Evolutionary conservation across 2,113 vertebrate genomes (phyloP).

Genomic region (Thinocorus orbignyianus): DNA sequence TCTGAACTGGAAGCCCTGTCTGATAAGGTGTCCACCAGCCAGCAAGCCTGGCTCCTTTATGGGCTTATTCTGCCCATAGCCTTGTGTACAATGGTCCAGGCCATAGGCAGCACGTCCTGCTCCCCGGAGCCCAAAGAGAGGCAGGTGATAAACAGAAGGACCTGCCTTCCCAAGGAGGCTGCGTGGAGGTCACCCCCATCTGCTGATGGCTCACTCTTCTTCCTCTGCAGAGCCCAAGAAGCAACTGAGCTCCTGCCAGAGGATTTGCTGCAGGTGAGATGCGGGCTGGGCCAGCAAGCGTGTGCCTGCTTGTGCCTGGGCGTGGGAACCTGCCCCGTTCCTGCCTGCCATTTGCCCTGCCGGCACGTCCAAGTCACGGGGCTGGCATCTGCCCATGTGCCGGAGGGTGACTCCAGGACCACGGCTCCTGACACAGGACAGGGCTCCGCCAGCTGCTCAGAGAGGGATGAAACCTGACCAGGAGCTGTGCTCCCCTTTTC

Average conservation of each 20-base stretch:
- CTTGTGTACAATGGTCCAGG: neutral
- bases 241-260: constrained; percentile 88
- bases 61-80: neutral
- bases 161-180: neutral
- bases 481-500: neutral
- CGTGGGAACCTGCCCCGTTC: neutral
- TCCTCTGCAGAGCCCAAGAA: constrained; percentile 84
- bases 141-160: neutral
- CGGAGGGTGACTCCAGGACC: neutral
- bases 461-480: neutral
- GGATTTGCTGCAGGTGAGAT: constrained; percentile 87
- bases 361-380: neutral
- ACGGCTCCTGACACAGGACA: neutral
- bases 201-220: neutral
- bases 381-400: neutral
- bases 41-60: neutral
- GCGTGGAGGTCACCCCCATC: neutral
- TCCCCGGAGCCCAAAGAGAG: neutral
- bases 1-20: neutral
- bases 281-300: neutral
- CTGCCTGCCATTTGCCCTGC: neutral
- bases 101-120: neutral
- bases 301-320: constrained; percentile 37
- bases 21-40: neutral
- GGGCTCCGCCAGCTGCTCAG: neutral